Evolutionary conservation across 2,113 vertebrate genomes (phyloP), one percentile per base, ranked within the genome.

Genomic region (Aviceda subcristata): DNA sequence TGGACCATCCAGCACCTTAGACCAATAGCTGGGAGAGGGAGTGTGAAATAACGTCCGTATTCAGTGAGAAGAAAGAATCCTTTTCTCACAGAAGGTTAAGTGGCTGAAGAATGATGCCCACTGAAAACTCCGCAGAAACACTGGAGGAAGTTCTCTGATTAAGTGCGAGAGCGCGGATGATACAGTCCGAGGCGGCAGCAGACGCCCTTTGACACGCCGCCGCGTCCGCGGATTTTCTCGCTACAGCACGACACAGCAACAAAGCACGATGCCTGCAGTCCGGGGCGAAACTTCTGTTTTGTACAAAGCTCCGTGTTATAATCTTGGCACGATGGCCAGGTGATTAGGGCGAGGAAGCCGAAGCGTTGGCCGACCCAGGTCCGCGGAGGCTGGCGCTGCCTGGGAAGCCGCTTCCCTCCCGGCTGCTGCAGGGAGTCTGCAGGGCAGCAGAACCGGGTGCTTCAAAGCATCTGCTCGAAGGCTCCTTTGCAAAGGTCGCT

Each of bases 401-500:
- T 69, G 60, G 29, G 63, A 41, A 76, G 27, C 51, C 2, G 0
- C 51, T 66, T 68, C 36, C 30, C 56, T 78, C 30, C 36, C 4
- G 6, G 36, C 16, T 53, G 39, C 56, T 81, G 41, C 34, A 48
- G 30, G 34, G 71, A 41, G 17, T 55, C 41, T 50, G 84, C 59
- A 43, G 45, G 90, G 82, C n/a, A 56, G 60, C 50, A 75, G 43
- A 80, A 45, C 22, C n/a, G 34, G 36, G 19, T 64, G 45, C 76
- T 89, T 89, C 80, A 87, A 32, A 85, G 57, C 45, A 39, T 74
- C 76, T 75, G 56, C 80, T 89, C 15, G 11, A 90, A 93, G 67
- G 48, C 39, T 59, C 11, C 56, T 92, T 78, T 50, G 56, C 76
- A 97, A 97, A 95, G 89, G 89, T 95, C 77, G 23, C 73, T 79